Conservation (phyloP, 2,113 vertebrate species). For the Terrapene triunguis region DNA sequence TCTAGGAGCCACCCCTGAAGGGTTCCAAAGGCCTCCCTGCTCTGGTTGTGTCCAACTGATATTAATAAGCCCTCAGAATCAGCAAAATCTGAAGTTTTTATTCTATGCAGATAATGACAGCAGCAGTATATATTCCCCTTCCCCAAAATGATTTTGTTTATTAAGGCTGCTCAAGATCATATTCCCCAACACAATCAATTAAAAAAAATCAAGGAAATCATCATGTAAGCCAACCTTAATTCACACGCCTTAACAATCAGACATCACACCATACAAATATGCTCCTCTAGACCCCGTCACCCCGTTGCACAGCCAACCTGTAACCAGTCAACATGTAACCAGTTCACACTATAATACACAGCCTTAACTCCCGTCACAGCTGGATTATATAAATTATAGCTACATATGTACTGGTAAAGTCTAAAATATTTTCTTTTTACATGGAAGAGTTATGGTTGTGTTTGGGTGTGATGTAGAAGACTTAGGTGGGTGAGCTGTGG, state of each 20-base stretch:
- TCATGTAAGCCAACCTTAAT: background rate
- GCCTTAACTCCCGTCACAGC: background rate
- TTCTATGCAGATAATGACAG: background rate
- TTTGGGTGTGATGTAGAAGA: background rate
- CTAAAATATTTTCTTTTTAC: rapidly evolving
- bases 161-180: rapidly evolving
- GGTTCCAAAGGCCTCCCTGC: background rate
- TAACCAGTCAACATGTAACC: background rate
- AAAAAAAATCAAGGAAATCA: background rate
- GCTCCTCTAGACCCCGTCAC: rapidly evolving
- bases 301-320: background rate
- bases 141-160: rapidly evolving
- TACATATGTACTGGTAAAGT: background rate
- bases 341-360: background rate
- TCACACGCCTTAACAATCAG: background rate
- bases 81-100: background rate
- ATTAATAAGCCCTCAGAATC: background rate
- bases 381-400: background rate
- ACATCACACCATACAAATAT: background rate
- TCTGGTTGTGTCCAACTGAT: background rate
- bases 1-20: background rate
- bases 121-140: background rate
- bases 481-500: rapidly evolving
- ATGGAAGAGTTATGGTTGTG: rapidly evolving
- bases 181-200: background rate